Evolutionary conservation across 2,888 invertebrate species (phyloP), one percentile per base, ranked within the genome.

Genomic region (Meiosimyza platycephala): DNA sequence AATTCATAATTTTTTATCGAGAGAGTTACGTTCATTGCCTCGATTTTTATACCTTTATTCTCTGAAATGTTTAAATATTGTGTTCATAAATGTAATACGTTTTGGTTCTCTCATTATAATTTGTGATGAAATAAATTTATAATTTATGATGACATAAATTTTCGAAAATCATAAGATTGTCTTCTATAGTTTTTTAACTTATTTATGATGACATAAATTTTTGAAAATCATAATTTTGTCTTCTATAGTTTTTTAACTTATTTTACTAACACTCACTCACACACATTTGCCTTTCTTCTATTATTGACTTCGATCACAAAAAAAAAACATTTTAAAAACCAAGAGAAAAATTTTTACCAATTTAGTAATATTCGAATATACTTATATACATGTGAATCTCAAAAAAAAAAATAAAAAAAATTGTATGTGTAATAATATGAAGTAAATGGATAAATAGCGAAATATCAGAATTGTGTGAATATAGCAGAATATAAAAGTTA

Each of bases 351-450:
- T 59, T 68, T 68, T 57, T 68, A 68, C 68, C 68, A 68, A 68
- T 68, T 68, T 68, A 47, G 48, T 59, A n/a, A 57, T 68, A 68
- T 68, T 68, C 68, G 28, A 59, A 68, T 68, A 57, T 68, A 59
- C 50, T 28, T 54, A 54, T 59, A 59, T 68, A 68, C 68, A 68
- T 68, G 68, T 68, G 59, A 68, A 68, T 66, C 66, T 52, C 40
- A 55, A 50, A 50, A 68, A 15, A 50, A 68, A 67, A 47, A 47
- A 48, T 68, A 50, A 59, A 12, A 59, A 57, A 57, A 47, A 57
- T n/a, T 59, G 22, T 57, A 59, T 68, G 68, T 68, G 68, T 68
- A 68, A 59, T 68, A 68, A 68, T 28, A 68, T 64, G 28, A 59
- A 50, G 33, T 57, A 59, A 40, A 68, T 51, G 51, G n/a, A 18